These are phyloP conservation scores for Phalloptychus januarius DNA, from an alignment of 2,797 vertebrate species.

Conservation along the genomic window DNA sequence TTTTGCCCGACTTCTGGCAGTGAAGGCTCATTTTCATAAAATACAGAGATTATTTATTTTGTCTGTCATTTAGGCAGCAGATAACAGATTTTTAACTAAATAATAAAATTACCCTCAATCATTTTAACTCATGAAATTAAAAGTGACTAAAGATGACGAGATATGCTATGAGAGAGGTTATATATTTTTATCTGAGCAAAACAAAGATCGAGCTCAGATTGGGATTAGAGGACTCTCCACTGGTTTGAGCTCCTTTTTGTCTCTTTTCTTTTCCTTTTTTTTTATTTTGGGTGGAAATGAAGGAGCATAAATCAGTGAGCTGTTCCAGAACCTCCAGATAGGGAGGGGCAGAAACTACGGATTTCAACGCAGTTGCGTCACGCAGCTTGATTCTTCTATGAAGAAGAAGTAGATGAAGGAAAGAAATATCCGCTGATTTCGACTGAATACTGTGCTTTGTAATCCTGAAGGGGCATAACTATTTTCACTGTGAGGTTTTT, in stretches of 20 bases:
- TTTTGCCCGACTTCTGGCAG: constrained; percentile 50
- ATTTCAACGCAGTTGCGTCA: constrained; percentile 72
- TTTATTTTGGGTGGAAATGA: constrained; percentile 46
- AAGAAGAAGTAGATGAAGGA: constrained; percentile 73
- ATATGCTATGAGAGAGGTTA: constrained; percentile 56
- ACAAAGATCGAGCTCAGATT: constrained; percentile 38
- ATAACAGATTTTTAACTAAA: constrained; percentile 52
- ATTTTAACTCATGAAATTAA: constrained; percentile 32
- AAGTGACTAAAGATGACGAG: constrained; percentile 42
- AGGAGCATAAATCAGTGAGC: constrained; percentile 50
- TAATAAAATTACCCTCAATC: constrained; percentile 44
- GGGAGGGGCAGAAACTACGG: constrained; percentile 22
- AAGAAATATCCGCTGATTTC: constrained; percentile 78
- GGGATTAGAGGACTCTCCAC: constrained; percentile 57
- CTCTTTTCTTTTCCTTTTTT: constrained; percentile 24
- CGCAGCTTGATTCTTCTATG: constrained; percentile 75
- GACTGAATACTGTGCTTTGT: constrained; percentile 88
- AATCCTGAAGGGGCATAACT: constrained; percentile 85
- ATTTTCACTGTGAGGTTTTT: constrained; percentile 89
- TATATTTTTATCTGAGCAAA: constrained; percentile 61
- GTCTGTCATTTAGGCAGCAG: constrained; percentile 58
- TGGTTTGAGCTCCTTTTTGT: constrained; percentile 56
- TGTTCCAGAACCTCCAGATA: constrained; percentile 52
- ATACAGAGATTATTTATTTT: constrained; percentile 67
- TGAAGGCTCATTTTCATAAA: constrained; percentile 59